phyloP scores from a whole-genome alignment of 2,113 vertebrate genomes.

The Dromiciops gliroides region DNA sequence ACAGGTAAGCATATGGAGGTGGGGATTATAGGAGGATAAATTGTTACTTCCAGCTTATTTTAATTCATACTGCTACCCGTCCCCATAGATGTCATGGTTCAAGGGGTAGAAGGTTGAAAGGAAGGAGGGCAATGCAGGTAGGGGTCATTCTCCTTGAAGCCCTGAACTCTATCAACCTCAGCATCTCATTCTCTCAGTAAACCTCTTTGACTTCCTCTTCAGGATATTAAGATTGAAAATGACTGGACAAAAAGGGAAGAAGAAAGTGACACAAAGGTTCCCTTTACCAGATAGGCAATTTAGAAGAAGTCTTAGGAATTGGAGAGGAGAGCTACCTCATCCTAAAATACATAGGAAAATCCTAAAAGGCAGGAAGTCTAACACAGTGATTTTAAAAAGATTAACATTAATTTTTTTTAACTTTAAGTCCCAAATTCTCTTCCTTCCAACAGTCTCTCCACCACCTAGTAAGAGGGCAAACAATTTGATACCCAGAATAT shows the following conservation, averaged over 20 bases:
- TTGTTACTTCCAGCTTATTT: no score
- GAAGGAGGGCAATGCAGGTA: fast-evolving
- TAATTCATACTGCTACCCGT: no score
- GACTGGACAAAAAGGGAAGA: not conserved
- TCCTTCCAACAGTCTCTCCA: no score
- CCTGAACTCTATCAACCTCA: not conserved
- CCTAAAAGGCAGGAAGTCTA: no score
- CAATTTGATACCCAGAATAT: no score
- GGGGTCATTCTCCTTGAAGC: not conserved
- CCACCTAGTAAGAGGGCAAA: no score
- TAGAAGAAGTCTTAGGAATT: not conserved
- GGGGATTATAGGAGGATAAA: no score
- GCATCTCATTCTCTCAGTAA: not conserved
- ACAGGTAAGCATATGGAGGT: no score
- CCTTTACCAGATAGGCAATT: not conserved
- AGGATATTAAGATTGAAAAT: not conserved
- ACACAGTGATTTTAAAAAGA: no score
- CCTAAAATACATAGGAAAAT: no score
- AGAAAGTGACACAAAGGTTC: not conserved
- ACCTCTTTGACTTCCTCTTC: not conserved
- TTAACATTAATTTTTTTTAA: no score
- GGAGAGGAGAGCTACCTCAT: not conserved
- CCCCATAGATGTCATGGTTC: not conserved
- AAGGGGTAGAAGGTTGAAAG: not conserved
- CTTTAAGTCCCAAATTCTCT: no score